A percentile compares a stretch with the other conserved stretches of the same genome.
Evolutionary conservation across 2,113 vertebrate species (phyloP).

Genomic region (Psammodynastes pulverulentus): DNA sequence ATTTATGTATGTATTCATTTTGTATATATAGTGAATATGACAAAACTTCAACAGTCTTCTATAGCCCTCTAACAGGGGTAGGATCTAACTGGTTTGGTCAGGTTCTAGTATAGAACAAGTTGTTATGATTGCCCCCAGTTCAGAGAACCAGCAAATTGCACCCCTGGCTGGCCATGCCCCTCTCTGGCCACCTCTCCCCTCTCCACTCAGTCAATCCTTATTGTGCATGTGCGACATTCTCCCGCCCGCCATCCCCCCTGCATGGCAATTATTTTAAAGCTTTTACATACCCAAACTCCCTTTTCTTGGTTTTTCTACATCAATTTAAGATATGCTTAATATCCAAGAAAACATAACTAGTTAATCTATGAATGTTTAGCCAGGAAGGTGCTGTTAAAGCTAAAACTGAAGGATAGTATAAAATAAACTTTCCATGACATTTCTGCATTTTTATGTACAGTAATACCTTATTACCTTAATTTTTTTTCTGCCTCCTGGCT

Average conservation of each 20-base stretch:
- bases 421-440: not conserved
- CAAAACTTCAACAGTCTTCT: not conserved
- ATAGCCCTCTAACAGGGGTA: not conserved
- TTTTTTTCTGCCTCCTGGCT: not conserved
- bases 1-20: not conserved
- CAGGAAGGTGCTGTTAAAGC: not conserved
- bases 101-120: no score
- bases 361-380: not conserved
- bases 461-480: not conserved
- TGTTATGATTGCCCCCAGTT: no score
- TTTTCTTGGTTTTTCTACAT: not conserved
- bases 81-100: no score
- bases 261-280: not conserved
- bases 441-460: not conserved
- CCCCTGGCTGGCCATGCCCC: no score
- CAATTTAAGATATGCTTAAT: not conserved
- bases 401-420: not conserved
- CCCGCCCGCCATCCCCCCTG: no score
- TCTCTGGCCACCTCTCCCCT: no score
- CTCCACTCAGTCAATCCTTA: no score
- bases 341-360: not conserved
- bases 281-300: not conserved
- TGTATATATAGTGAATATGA: not conserved
- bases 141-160: no score
- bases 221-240: no score